Conservation (phyloP, 2,888 invertebrate genomes). For the Physocephala rufipes region DNA sequence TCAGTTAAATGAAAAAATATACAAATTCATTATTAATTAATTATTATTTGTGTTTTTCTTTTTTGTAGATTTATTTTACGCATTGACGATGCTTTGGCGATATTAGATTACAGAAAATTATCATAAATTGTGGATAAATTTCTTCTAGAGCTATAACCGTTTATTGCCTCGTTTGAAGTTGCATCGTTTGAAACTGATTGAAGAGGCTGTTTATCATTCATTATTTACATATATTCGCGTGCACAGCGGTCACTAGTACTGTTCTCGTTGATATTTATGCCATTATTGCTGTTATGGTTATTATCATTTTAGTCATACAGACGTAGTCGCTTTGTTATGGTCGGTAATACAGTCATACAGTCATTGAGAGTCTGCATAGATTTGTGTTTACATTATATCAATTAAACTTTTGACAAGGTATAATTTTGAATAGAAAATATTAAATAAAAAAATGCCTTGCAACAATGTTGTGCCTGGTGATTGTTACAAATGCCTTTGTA, state of each 20-base stretch:
- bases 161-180: slow-evolving; percentile 21
- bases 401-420: background rate
- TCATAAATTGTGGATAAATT: background rate
- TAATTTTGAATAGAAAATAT: too few species aligned
- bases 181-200: slow-evolving; percentile 13
- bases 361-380: too few species aligned
- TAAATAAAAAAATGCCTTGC: too few species aligned
- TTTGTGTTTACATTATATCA: background rate
- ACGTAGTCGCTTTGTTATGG: too few species aligned
- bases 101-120: background rate
- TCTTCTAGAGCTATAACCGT: too few species aligned
- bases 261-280: slow-evolving; percentile 19
- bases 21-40: slow-evolving; percentile 42
- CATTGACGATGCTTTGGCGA: background rate
- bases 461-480: too few species aligned
- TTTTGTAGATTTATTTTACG: background rate
- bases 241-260: slow-evolving; percentile 3
- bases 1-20: slow-evolving; percentile 23
- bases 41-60: slow-evolving; percentile 34
- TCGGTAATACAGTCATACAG: background rate
- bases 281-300: background rate
- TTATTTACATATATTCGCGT: slow-evolving; percentile 15
- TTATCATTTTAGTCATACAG: too few species aligned
- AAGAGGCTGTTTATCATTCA: slow-evolving; percentile 11
- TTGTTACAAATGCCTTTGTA: too few species aligned